Base-by-base conservation (phyloP, 2,797 vertebrate species). In the Valencia hispanica region DNA sequence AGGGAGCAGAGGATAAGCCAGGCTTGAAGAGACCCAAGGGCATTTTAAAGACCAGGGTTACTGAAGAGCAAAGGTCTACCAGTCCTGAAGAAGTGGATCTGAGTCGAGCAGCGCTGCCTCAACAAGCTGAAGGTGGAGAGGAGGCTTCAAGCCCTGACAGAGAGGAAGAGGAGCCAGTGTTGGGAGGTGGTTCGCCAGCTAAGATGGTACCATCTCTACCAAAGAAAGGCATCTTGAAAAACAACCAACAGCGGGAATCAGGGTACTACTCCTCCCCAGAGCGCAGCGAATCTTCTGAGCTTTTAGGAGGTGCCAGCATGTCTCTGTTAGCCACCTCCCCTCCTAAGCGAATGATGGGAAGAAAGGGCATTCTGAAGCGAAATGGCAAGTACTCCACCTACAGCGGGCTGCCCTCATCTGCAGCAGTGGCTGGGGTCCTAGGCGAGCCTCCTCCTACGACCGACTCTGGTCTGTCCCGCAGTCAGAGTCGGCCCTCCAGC, bases 181-280 rank as follows among this genome's bases (percentile, higher is more conserved):
- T 94, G 74, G 83, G 88, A 34, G 96, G 94, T 43, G 96, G 96
- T 12, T 93, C 94, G 18, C 95, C 91, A 0, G 93, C 94, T 3
- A 97, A 97, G 87, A 96, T 96, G 18, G 87, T 95, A 87, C 95
- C 97, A 11, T 94, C 96, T 4, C 95, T 98, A 91, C 98, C 98
- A 80, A 99, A 98, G 94, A 99, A 99, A 91, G 98, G 98, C 93
- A 99, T 99, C 89, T 91, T 99, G 87, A 99, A 99, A 93, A 99
- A 99, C 94, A 98, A 97, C 77, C 98, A 97, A 88, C 98, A 99
- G 92, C 96, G 98, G 89, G 98, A 99, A 91, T 99, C 98, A 0
- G 98, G 98, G 84, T 99, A 99, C 92, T 99, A 99, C 91, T 99
- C 98, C 6, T 99, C 98, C 68, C 98, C 98, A 0, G 98, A 99